Base-by-base conservation (phyloP, 1,140 invertebrate species). In the Phymastichus coffea region DNA sequence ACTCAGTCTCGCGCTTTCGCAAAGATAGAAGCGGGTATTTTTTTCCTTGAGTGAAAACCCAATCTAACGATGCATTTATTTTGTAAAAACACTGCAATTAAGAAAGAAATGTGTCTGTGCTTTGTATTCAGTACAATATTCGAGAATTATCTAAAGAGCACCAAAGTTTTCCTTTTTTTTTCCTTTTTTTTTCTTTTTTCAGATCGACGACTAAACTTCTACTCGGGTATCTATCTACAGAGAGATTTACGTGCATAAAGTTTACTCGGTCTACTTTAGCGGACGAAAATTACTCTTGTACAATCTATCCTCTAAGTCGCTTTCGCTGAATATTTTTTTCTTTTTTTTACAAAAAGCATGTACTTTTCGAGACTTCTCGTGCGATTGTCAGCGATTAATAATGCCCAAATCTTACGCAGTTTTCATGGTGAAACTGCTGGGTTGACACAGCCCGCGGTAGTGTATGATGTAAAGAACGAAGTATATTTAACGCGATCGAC, bases 61-160 rank as follows among this genome's bases (percentile, higher is more conserved):
- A n/a, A n/a, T n/a, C n/a, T n/a, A n/a, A n/a, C n/a, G n/a, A n/a
- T n/a, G n/a, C n/a, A n/a, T n/a, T n/a, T n/a, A n/a, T n/a, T n/a
- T n/a, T n/a, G n/a, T n/a, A n/a, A n/a, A n/a, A n/a, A n/a, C n/a
- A n/a, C n/a, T n/a, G n/a, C n/a, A n/a, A n/a, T n/a, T n/a, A n/a
- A n/a, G n/a, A n/a, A n/a, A n/a, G n/a, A n/a, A n/a, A n/a, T n/a
- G n/a, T n/a, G n/a, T n/a, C n/a, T n/a, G n/a, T n/a, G n/a, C n/a
- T n/a, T n/a, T n/a, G n/a, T 47, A 41, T 30, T 49, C 28, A 15
- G 30, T 10, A 30, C 9, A 44, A 59, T 53, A 53, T 64, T 65
- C 41, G 49, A 35, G 41, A 66, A 68, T 68, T 66, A 65, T 65
- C 69, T 75, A 74, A 68, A 69, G 53, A 77, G 75, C 75, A 77